Evolutionary conservation across 2,113 vertebrate species (phyloP).

Genomic region (Rhea pennata): DNA sequence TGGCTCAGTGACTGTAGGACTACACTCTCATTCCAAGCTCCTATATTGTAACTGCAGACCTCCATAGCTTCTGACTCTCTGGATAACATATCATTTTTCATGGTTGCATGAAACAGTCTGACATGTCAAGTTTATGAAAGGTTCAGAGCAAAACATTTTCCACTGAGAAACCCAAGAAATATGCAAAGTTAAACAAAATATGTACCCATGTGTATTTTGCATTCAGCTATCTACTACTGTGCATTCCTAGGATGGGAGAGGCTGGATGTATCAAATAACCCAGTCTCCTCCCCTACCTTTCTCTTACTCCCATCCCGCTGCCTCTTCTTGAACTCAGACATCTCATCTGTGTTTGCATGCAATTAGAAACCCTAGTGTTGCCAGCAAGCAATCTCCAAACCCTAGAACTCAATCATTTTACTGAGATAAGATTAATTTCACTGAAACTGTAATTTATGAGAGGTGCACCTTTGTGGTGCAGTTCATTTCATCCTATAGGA

Average conservation of each 20-base stretch:
- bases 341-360: neutral
- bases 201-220: neutral
- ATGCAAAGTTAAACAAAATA: neutral
- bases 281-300: neutral
- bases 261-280: neutral
- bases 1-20: neutral
- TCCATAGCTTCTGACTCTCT: neutral
- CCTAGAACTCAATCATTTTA: neutral
- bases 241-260: constrained; percentile 4
- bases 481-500: neutral
- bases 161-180: neutral
- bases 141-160: neutral
- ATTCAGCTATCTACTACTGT: neutral
- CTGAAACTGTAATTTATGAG: neutral
- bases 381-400: neutral
- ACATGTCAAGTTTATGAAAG: neutral
- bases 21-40: neutral
- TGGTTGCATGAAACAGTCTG: neutral
- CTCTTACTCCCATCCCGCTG: neutral
- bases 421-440: neutral
- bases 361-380: neutral
- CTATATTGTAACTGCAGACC: neutral
- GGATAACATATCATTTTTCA: neutral
- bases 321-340: neutral
- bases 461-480: neutral